These are phyloP conservation scores for Cygnus buccinator DNA, from an alignment of 2,113 vertebrate species.

Conservation along the genomic window DNA sequence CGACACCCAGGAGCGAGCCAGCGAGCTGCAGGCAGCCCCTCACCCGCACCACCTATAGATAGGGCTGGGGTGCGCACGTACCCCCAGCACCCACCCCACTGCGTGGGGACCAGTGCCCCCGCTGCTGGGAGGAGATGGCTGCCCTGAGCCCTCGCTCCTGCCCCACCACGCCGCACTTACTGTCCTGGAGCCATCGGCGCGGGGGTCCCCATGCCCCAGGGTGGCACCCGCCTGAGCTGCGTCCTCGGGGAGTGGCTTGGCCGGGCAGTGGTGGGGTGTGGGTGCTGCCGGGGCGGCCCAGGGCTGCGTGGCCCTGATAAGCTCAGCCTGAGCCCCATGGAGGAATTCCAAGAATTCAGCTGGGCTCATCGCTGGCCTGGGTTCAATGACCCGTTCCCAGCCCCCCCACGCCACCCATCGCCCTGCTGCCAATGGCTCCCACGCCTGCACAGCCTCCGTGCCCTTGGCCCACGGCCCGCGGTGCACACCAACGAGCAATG, in stretches of 20 bases:
- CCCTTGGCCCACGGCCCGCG: rapidly evolving
- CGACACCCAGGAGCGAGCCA: rapidly evolving
- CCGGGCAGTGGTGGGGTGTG: rapidly evolving
- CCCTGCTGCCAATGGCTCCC: not conserved
- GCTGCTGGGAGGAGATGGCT: rapidly evolving
- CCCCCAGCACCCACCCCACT: not conserved
- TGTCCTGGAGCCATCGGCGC: not conserved
- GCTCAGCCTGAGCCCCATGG: not conserved
- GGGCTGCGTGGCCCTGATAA: constrained; percentile 47
- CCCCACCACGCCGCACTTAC: not conserved
- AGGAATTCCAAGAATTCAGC: constrained; percentile 17
- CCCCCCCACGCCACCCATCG: not conserved
- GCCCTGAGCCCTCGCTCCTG: rapidly evolving
- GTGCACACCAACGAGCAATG: rapidly evolving
- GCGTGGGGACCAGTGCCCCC: rapidly evolving
- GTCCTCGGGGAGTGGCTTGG: not conserved
- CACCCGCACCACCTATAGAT: rapidly evolving
- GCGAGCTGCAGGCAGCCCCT: not conserved
- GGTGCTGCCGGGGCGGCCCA: not conserved
- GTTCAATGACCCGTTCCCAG: not conserved
- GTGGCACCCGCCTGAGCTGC: not conserved
- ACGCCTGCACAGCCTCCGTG: not conserved
- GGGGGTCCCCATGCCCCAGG: not conserved
- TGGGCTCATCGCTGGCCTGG: rapidly evolving
- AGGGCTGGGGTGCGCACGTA: rapidly evolving